These are phyloP conservation scores for Rambutsinella grinnellia DNA, from an alignment of 2,888 invertebrate species.

Conservation along the genomic window DNA sequence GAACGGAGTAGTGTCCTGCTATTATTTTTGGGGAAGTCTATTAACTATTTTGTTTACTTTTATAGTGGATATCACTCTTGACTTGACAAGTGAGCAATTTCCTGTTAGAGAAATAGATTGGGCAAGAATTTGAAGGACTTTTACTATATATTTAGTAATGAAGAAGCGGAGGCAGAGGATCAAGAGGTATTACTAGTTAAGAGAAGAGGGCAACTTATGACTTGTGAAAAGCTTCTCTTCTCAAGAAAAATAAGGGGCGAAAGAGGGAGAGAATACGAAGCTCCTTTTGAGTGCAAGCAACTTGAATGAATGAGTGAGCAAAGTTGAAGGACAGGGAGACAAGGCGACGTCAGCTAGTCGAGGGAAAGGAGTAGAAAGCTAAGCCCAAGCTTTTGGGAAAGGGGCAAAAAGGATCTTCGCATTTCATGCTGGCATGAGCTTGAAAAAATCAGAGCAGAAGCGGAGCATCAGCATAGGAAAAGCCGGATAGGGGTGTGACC, in stretches of 20 bases:
- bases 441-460: not conserved
- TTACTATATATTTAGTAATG: conserved; percentile 9
- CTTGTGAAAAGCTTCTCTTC: not conserved
- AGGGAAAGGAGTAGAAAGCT: conserved; percentile 23
- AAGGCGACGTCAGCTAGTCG: conserved; percentile 36
- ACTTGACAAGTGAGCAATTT: conserved; percentile 35
- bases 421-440: conserved; percentile 1
- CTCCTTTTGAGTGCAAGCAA: conserved; percentile 47
- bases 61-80: conserved; percentile 20
- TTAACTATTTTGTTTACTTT: conserved; percentile 30
- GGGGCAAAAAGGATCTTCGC: conserved; percentile 28
- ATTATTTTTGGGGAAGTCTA: conserved; percentile 25
- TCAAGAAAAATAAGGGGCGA: not conserved
- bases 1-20: not conserved
- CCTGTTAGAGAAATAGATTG: conserved; percentile 14
- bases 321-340: conserved; percentile 52
- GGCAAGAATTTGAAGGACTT: conserved; percentile 21
- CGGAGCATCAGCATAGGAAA: conserved; percentile 16
- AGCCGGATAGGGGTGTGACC: conserved; percentile 57
- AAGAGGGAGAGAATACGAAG: conserved; percentile 30
- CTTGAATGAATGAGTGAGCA: conserved; percentile 50
- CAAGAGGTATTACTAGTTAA: conserved; percentile 45
- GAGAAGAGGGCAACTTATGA: conserved; percentile 46
- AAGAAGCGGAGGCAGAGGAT: conserved; percentile 38
- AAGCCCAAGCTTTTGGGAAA: conserved; percentile 1